phyloP scores from a whole-genome alignment of 2,888 invertebrate species.

The Metacarcinus magister region DNA sequence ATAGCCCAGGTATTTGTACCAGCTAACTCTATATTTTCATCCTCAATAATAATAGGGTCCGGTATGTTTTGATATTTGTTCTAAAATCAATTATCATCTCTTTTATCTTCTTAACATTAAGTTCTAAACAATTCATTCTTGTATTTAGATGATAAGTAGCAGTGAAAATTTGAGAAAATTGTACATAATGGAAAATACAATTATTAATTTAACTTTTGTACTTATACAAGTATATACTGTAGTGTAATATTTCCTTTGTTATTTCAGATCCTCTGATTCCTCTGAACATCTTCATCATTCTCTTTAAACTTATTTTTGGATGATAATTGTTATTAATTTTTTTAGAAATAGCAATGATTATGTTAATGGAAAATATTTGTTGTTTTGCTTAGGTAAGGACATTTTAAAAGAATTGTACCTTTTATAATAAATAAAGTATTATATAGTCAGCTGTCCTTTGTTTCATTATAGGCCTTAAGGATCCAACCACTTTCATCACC shows the following conservation, averaged over 20 bases:
- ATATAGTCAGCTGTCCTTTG: neutral
- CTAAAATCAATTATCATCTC: too few species aligned
- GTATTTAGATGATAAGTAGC: neutral
- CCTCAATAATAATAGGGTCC: too few species aligned
- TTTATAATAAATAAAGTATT: neutral
- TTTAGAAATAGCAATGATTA: neutral
- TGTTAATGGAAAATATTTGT: neutral
- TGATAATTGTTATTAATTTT: conserved; percentile 85
- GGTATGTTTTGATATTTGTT: too few species aligned
- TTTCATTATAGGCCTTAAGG: neutral
- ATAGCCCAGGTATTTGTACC: too few species aligned
- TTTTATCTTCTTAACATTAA: neutral
- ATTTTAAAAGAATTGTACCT: neutral
- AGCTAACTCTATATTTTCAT: too few species aligned
- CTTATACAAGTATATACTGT: neutral
- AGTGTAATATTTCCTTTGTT: conserved; percentile 18
- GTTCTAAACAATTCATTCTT: too few species aligned
- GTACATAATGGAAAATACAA: neutral
- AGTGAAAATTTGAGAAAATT: too few species aligned
- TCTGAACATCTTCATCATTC: conserved; percentile 93
- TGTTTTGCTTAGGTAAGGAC: conserved; percentile 7
- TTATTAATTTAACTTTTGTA: neutral
- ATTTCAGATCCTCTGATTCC: conserved; percentile 97
- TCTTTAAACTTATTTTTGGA: conserved; percentile 94
- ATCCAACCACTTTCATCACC: too few species aligned